Percentiles rank a stretch among this genome's conserved stretches.
These are phyloP conservation scores for Heliconius ismenius DNA, from an alignment of 2,888 invertebrate genomes.

Conservation along the genomic window DNA sequence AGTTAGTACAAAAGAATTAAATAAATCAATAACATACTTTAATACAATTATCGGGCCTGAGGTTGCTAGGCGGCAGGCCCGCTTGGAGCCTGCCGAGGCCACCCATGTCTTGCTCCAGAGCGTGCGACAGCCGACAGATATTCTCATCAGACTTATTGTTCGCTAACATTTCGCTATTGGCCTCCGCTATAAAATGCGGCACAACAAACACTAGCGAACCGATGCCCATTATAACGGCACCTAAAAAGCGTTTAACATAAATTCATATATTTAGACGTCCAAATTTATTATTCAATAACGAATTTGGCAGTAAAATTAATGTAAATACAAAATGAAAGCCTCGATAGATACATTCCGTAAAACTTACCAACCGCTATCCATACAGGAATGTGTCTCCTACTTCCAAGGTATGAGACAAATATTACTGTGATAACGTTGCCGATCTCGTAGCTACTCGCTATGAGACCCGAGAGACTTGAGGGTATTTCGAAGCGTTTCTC, in stretches of 20 bases:
- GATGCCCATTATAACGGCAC: slow-evolving; percentile 95
- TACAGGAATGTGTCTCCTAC: slow-evolving; percentile 94
- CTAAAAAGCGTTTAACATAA: slow-evolving; percentile 63
- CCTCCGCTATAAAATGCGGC: slow-evolving; percentile 94
- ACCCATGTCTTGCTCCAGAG: slow-evolving; percentile 87
- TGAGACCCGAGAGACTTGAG: slow-evolving; percentile 94
- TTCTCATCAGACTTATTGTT: slow-evolving; percentile 89
- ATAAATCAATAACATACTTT: slow-evolving; percentile 70
- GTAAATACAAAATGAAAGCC: background rate
- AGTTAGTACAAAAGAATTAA: background rate
- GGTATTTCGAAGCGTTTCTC: slow-evolving; percentile 97
- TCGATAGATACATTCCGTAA: background rate
- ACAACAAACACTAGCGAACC: slow-evolving; percentile 96
- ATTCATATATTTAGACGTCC: slow-evolving; percentile 5
- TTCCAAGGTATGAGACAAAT: slow-evolving; percentile 97
- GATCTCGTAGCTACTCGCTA: slow-evolving; percentile 97
- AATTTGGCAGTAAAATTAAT: background rate
- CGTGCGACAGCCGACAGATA: slow-evolving; percentile 88
- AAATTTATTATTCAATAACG: background rate
- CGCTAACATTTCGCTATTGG: slow-evolving; percentile 85
- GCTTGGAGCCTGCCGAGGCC: slow-evolving; percentile 86
- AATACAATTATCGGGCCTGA: slow-evolving; percentile 90
- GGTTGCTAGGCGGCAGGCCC: slow-evolving; percentile 88
- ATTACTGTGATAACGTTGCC: slow-evolving; percentile 97
- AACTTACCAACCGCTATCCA: slow-evolving; percentile 94